phyloP scores from a whole-genome alignment of 2,113 vertebrate genomes.

The Chloropsis cyanopogon region DNA sequence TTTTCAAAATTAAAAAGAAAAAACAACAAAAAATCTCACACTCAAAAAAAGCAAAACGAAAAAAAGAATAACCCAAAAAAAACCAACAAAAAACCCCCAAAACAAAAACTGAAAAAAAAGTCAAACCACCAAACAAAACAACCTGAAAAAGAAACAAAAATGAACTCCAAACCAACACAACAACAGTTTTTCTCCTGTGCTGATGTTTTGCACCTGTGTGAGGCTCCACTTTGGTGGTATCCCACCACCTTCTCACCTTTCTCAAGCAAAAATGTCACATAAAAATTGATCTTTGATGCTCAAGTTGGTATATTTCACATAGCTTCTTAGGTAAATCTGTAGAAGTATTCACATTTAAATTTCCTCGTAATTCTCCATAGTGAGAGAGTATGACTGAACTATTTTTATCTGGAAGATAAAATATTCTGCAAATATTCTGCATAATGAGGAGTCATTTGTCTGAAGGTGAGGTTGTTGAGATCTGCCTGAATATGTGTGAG shows the following conservation, averaged over 20 bases:
- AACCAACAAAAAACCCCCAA: fast-evolving
- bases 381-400: neutral
- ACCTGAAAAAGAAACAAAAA: neutral
- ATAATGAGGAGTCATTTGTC: neutral
- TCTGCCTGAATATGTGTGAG: neutral
- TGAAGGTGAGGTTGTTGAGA: neutral
- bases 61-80: neutral
- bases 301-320: neutral
- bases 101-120: neutral
- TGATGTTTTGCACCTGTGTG: neutral
- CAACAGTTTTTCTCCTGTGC: neutral
- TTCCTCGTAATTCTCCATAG: neutral
- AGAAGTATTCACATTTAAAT: neutral
- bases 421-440: neutral
- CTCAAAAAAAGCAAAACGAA: neutral
- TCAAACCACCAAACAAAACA: neutral
- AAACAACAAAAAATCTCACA: neutral
- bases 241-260: neutral
- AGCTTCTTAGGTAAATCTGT: neutral
- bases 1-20: neutral
- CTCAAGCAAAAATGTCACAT: neutral
- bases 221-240: neutral
- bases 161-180: neutral
- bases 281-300: neutral
- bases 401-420: neutral